These are phyloP conservation scores for Acrocephalus kingi DNA, from an alignment of 2,113 vertebrate species.

Conservation along the genomic window DNA sequence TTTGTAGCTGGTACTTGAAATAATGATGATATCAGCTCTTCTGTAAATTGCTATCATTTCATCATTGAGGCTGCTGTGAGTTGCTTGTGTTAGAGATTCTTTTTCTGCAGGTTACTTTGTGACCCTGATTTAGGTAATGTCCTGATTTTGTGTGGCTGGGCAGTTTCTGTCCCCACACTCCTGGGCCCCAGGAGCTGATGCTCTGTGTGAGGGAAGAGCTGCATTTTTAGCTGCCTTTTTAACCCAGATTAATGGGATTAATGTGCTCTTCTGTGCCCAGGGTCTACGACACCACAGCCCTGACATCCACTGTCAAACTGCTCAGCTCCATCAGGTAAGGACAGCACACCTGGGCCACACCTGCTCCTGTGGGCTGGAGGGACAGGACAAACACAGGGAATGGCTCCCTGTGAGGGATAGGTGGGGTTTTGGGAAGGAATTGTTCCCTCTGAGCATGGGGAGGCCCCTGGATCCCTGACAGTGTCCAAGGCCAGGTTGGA, in stretches of 20 bases:
- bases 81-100: background rate
- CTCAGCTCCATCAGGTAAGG: constrained; percentile 78
- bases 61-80: background rate
- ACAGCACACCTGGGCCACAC: background rate
- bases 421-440: background rate
- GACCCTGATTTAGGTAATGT: background rate
- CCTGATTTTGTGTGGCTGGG: too few relatives aligned
- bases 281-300: constrained; percentile 81
- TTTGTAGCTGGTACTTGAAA: background rate
- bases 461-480: background rate
- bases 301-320: constrained; percentile 31
- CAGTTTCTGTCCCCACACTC: background rate
- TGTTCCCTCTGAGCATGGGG: accelerated
- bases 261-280: constrained; percentile 48
- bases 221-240: accelerated
- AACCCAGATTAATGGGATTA: accelerated
- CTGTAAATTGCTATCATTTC: background rate
- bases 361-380: background rate
- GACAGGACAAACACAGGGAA: background rate
- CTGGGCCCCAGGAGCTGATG: background rate
- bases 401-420: background rate
- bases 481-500: background rate
- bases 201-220: background rate
- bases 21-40: background rate
- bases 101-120: background rate